A percentile compares a stretch with the other conserved stretches of the same genome.
These are phyloP conservation scores for Nipponia nippon DNA, from an alignment of 2,113 vertebrate genomes.

Conservation along the genomic window DNA sequence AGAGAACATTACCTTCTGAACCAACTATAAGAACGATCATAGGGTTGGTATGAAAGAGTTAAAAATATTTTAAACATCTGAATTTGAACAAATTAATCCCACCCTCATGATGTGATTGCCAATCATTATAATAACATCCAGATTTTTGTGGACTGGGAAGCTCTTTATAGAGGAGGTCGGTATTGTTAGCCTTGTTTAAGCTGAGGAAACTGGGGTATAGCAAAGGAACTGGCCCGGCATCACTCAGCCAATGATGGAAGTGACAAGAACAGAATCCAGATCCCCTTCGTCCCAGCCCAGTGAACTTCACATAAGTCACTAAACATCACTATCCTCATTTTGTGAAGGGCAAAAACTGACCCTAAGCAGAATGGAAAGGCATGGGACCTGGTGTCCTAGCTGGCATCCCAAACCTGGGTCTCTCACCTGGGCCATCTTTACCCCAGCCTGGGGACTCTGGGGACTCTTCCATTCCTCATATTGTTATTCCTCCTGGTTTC, in stretches of 20 bases:
- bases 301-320: background rate
- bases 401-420: background rate
- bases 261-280: conserved; percentile 25
- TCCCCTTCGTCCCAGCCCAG: background rate
- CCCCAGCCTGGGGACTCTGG: background rate
- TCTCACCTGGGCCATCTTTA: background rate
- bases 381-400: background rate
- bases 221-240: background rate
- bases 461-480: background rate
- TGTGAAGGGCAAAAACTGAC: background rate
- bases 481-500: background rate
- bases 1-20: background rate
- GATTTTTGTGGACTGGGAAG: conserved; percentile 12
- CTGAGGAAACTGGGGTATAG: background rate
- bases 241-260: background rate
- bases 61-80: conserved; percentile 6
- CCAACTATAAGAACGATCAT: background rate
- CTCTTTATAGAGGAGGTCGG: background rate
- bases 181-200: background rate
- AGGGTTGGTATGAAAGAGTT: background rate
- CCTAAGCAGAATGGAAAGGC: background rate
- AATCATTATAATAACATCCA: conserved; percentile 36
- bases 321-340: background rate
- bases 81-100: conserved; percentile 26
- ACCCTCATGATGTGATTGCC: background rate